Conservation (phyloP, 2,888 invertebrate species). For the Matsumyia berberina region DNA sequence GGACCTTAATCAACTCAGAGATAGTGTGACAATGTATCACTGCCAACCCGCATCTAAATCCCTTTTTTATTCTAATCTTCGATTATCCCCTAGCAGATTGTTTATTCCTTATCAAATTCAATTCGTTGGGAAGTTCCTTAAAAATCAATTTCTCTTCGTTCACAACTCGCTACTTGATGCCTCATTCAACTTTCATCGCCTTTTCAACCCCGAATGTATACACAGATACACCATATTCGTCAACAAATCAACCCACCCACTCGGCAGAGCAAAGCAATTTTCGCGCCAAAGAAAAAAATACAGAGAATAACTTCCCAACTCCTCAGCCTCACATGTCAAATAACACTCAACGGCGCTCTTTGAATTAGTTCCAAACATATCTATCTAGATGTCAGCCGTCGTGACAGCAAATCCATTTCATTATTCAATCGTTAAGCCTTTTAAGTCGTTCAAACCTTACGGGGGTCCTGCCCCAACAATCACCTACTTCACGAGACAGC, state of each 20-base stretch:
- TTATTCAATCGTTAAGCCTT: conserved; percentile 49
- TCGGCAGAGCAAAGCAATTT: conserved; percentile 5
- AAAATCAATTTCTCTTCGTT: conserved; percentile 43
- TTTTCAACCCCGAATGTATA: conserved; percentile 4
- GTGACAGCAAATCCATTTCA: conserved; percentile 45
- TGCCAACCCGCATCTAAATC: not conserved
- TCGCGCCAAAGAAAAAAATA: conserved; percentile 27
- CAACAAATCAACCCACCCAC: not conserved
- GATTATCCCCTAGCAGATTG: conserved; percentile 48
- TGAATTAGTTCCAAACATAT: conserved; percentile 22
- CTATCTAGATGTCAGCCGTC: conserved; percentile 30
- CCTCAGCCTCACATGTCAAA: conserved; percentile 8
- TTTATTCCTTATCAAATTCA: conserved; percentile 28
- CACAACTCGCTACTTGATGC: conserved; percentile 18
- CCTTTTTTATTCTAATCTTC: conserved; percentile 25
- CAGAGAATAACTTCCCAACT: not conserved
- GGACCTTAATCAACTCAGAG: conserved; percentile 7
- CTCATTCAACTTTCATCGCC: conserved; percentile 23
- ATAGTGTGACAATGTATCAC: conserved; percentile 29
- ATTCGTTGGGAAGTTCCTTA: conserved; percentile 7
- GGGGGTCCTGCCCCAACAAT: conserved; percentile 17
- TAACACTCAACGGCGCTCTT: conserved; percentile 15
- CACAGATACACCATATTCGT: not conserved
- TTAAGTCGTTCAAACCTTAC: conserved; percentile 33
- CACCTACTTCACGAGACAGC: conserved; percentile 43